Conservation (phyloP, 1,140 invertebrate species). For the Babylonia areolata region DNA sequence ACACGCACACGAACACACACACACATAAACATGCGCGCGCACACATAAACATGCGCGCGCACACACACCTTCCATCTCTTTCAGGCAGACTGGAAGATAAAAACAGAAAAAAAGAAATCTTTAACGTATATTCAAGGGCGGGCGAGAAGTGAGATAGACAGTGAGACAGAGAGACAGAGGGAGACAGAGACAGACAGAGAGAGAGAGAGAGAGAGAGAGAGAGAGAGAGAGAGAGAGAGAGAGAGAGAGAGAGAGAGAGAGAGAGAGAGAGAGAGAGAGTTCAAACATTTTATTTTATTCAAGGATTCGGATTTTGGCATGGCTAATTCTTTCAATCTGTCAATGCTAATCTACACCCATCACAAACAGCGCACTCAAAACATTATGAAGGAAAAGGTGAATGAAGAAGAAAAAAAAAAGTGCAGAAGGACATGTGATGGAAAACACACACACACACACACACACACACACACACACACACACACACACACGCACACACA, state of each 20-base stretch:
- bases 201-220: background rate
- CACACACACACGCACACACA: no score
- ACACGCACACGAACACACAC: no score
- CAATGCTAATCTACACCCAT: no score
- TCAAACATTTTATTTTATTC: no score
- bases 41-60: background rate
- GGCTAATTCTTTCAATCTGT: no score
- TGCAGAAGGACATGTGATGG: background rate
- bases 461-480: background rate
- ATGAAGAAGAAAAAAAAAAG: no score
- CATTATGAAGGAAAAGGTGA: no score
- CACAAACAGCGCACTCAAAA: no score
- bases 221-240: background rate
- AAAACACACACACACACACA: no score
- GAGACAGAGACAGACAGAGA: constrained; percentile 4
- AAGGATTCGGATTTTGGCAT: no score
- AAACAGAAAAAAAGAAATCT: background rate
- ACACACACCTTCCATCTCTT: background rate
- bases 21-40: background rate
- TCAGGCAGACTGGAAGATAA: background rate
- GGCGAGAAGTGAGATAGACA: background rate
- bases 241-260: background rate
- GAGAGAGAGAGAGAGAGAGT: no score
- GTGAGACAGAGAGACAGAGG: background rate
- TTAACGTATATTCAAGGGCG: no score